Evolutionary conservation across 2,888 invertebrate genomes (phyloP), one percentile per base, ranked within the genome.

Genomic region (Oxytorus armatus): DNA sequence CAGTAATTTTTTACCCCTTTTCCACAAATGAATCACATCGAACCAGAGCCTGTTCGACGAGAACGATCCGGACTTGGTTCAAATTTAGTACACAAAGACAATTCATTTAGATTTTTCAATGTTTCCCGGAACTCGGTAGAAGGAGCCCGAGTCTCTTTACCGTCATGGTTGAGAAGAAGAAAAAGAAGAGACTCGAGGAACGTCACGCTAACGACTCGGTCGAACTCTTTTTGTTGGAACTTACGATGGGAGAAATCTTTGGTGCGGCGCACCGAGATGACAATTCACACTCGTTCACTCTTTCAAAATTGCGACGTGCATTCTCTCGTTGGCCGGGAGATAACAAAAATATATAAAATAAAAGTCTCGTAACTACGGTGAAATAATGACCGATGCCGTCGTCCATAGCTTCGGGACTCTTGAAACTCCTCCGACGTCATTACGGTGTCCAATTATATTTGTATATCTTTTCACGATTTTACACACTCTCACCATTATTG

Each of bases 361-460:
- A 39, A 44, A 42, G 25, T 83, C 83, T 88, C 72, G 74, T 63
- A 66, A 72, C 76, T 68, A 80, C 25, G 39, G 73, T 76, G 70
- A 81, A 78, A 83, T 86, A 88, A 87, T 86, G 82, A 82, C 83
- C 79, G 83, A 75, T 84, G 80, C 74, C 82, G 78, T 72, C 75
- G 78, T 81, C 74, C 72, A 66, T 59, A 25, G 51, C 61, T 42
- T 4, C 53, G 61, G 33, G 72, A 36, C 23, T 42, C 49, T 63
- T 61, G 51, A 65, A 65, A 66, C 23, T 72, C 29, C 65, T 49
- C 74, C 51, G 59, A 76, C 76, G 72, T 63, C 72, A 42, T 82
- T 81, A 83, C 75, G 84, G 79, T 80, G 83, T 87, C 82, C 86
- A 85, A 87, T 87, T 87, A 87, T 87, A 85, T 83, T 84, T 72